These are phyloP conservation scores for Lipophrys pholis DNA, from an alignment of 2,113 vertebrate species.

Conservation along the genomic window DNA sequence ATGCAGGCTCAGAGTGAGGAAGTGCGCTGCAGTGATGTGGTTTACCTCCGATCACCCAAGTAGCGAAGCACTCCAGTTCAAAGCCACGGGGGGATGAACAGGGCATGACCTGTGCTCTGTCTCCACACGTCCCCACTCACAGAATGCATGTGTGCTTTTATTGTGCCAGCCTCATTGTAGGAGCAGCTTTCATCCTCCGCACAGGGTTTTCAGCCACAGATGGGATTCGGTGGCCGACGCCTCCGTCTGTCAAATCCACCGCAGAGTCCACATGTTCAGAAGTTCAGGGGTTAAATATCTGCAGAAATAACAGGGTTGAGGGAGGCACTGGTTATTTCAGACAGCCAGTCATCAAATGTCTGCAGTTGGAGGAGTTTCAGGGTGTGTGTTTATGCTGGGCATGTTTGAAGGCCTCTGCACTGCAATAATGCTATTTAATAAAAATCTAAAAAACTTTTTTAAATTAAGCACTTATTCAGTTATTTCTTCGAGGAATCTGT, in stretches of 20 bases:
- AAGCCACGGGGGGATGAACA: conserved; percentile 35
- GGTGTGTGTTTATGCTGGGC: conserved; percentile 4
- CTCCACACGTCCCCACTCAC: conserved; percentile 31
- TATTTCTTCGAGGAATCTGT: background rate
- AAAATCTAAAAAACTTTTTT: background rate
- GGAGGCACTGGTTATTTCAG: background rate
- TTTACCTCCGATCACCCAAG: conserved; percentile 47
- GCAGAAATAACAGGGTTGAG: conserved; percentile 2
- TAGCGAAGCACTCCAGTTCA: conserved; percentile 45
- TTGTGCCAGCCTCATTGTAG: background rate
- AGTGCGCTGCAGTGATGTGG: conserved; percentile 48
- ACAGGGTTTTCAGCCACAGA: background rate
- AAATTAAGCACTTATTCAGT: background rate
- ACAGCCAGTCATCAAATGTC: background rate
- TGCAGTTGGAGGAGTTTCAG: conserved; percentile 16
- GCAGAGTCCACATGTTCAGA: conserved; percentile 11
- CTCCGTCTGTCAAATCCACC: background rate
- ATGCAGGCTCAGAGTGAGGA: conserved; percentile 38
- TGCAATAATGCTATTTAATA: background rate
- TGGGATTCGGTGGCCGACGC: background rate
- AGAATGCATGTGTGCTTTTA: conserved; percentile 19
- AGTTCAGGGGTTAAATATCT: conserved; percentile 37
- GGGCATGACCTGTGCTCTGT: conserved; percentile 24
- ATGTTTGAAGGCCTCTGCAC: conserved; percentile 21
- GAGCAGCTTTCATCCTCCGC: conserved; percentile 30